phyloP scores from a whole-genome alignment of 2,888 invertebrate species.

The Sinelater perroti region DNA sequence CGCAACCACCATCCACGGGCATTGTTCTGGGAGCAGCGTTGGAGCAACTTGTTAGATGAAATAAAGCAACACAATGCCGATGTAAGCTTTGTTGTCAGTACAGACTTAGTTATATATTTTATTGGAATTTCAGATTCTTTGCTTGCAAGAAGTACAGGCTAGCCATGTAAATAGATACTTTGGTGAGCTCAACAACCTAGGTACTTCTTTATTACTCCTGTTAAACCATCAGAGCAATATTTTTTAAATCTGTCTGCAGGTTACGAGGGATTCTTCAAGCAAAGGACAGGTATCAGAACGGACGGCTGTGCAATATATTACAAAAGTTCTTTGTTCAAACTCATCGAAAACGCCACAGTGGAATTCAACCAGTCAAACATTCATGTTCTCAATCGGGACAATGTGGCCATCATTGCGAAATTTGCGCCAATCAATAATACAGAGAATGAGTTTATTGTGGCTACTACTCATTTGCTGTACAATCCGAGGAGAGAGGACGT shows the following conservation, averaged over 20 bases:
- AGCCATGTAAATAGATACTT: conserved; percentile 62
- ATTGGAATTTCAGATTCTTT: conserved; percentile 73
- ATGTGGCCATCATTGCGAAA: conserved; percentile 84
- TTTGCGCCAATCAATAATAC: conserved; percentile 67
- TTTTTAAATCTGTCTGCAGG: conserved; percentile 65
- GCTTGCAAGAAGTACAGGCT: conserved; percentile 90
- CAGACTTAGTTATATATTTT: too few relatives aligned
- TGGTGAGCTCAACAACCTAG: conserved; percentile 53
- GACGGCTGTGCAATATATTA: conserved; percentile 95
- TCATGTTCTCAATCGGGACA: conserved; percentile 81
- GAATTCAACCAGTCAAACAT: conserved; percentile 74
- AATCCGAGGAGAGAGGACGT: conserved; percentile 91
- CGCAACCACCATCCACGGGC: conserved; percentile 64
- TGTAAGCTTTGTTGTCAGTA: too few relatives aligned
- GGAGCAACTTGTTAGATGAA: conserved; percentile 66
- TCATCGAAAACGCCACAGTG: conserved; percentile 73
- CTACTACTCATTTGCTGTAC: conserved; percentile 94
- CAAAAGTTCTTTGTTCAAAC: conserved; percentile 70
- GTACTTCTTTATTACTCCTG: conserved; percentile 51
- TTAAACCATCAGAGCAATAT: background rate
- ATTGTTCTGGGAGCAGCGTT: conserved; percentile 77
- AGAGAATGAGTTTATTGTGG: conserved; percentile 73
- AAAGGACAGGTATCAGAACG: conserved; percentile 78
- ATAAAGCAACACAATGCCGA: conserved; percentile 67
- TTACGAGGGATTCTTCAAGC: conserved; percentile 81